Evolutionary conservation across 2,888 invertebrate species (phyloP).

Genomic region (Cephus spinipes): DNA sequence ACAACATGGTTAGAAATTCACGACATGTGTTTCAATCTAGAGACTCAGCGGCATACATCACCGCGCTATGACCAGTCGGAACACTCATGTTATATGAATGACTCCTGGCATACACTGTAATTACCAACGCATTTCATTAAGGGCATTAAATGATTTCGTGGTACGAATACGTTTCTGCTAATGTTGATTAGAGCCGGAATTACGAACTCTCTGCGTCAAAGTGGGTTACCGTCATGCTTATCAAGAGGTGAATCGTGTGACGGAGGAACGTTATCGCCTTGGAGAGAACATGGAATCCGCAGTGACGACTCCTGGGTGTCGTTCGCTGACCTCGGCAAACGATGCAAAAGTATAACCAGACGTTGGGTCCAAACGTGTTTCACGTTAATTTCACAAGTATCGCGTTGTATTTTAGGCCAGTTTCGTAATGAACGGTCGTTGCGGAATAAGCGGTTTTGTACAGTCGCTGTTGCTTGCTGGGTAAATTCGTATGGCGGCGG

Average conservation of each 20-base stretch:
- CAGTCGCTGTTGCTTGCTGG: slow-evolving; percentile 4
- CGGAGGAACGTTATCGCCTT: neutral
- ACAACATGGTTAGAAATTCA: neutral
- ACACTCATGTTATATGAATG: slow-evolving; percentile 16
- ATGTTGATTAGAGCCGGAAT: slow-evolving; percentile 28
- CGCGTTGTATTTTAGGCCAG: neutral
- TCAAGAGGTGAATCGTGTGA: neutral
- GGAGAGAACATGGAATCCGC: neutral
- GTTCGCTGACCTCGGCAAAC: neutral
- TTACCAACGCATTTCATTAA: slow-evolving; percentile 54
- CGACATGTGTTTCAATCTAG: slow-evolving; percentile 3
- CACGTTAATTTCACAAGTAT: neutral
- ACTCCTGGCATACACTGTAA: slow-evolving; percentile 33
- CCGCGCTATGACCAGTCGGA: neutral
- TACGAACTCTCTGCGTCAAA: neutral
- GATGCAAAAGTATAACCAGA: neutral
- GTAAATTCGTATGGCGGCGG: slow-evolving; percentile 27
- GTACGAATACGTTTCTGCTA: slow-evolving; percentile 46
- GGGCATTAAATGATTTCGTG: slow-evolving; percentile 55
- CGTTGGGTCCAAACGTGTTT: neutral
- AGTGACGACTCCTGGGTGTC: neutral
- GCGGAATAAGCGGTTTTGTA: neutral
- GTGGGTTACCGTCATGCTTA: neutral
- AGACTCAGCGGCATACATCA: neutral
- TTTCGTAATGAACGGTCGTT: neutral